Evolutionary conservation across 2,888 invertebrate genomes (phyloP).

Genomic region (Antheraea yamamai): DNA sequence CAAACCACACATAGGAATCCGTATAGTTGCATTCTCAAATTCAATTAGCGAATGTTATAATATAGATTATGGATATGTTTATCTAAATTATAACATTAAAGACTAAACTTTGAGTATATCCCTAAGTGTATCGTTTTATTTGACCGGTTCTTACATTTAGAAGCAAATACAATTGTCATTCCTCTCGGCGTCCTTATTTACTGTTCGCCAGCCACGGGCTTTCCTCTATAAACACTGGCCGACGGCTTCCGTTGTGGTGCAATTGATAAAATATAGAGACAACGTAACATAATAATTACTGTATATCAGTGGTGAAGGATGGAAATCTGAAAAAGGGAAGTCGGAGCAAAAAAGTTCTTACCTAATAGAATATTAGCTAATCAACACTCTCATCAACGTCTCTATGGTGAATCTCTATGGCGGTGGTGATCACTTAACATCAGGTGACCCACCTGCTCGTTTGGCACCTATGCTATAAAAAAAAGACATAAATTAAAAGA

Average conservation of each 20-base stretch:
- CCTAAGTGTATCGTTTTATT: not conserved
- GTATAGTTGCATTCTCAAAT: not conserved
- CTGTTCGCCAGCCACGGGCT: constrained; percentile 40
- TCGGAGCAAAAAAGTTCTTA: no score
- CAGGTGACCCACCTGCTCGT: no score
- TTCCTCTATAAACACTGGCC: constrained; percentile 55
- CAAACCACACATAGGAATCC: not conserved
- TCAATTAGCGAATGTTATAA: not conserved
- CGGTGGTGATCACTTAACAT: no score
- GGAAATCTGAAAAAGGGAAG: no score
- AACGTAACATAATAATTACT: not conserved
- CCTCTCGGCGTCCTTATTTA: constrained; percentile 42
- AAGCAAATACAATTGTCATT: constrained; percentile 43
- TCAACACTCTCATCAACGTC: no score
- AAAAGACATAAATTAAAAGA: no score
- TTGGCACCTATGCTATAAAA: no score
- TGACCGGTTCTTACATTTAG: constrained; percentile 24
- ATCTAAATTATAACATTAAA: no score
- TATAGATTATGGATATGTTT: not conserved
- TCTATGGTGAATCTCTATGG: no score
- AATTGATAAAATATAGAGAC: not conserved
- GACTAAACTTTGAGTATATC: not conserved
- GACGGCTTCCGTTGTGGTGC: constrained; percentile 25
- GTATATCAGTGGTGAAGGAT: no score
- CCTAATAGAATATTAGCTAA: no score